Evolutionary conservation across 1,140 invertebrate species (phyloP), one percentile per base, ranked within the genome.

Genomic region (Calycopis cecrops): DNA sequence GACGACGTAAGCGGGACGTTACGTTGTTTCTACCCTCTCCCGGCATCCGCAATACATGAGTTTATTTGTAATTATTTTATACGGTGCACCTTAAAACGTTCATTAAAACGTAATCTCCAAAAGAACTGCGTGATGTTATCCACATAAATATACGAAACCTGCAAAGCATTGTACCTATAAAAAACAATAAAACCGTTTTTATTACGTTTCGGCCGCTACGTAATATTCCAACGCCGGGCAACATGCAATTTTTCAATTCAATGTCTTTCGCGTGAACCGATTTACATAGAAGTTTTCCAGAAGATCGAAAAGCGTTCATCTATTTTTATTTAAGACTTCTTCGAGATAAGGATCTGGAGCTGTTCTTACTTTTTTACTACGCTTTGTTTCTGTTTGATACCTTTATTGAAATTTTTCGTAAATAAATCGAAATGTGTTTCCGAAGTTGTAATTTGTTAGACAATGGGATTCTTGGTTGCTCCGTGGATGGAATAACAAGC

Each of bases 221-320:
- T 62, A 54, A 57, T 62, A 62, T 57, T 61, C 51, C 57, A 57
- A 62, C 52, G 54, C 18, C 60, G 55, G 48, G 52, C 55, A 58
- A 47, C 21, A 58, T 58, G 55, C 55, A 55, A 62, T 62, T 58
- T 62, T 58, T 58, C 55, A 62, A 58, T 62, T 58, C 48, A 58
- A 62, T 62, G 55, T 58, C 51, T 57, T 62, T 37, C 55, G 58
- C 55, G 55, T 62, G 55, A 62, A 62, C 52, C 48, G 35, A 62
- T 56, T 62, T 58, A 58, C 55, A 55, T 53, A 47, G 38, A 48
- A 17, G 55, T 44, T 42, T 56, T 55, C 55, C 55, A 55, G 35
- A 40, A 57, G 52, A 62, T 62, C 60, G 48, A 18, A 21, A 35
- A 44, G 40, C 40, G 9, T 44, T 44, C 40, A 44, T 44, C 9